Evolutionary conservation across 2,797 vertebrate genomes (phyloP).

Genomic region (Crocidura indochinensis): DNA sequence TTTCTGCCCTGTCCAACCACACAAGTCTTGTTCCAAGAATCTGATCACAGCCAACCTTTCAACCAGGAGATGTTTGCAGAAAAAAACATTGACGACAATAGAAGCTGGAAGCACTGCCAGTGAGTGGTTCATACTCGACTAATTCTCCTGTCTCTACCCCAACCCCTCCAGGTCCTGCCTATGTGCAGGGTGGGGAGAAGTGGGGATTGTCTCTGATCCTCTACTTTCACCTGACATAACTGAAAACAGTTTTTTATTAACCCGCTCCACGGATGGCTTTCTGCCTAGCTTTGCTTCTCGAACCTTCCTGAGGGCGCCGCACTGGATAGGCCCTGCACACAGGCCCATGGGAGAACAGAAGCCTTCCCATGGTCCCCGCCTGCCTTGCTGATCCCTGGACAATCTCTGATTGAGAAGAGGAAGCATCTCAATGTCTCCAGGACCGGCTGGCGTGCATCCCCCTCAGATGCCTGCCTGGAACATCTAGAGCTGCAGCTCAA

Average conservation of each 20-base stretch:
- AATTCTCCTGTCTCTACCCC: accelerated
- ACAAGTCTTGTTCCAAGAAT: too few species aligned
- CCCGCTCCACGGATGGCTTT: accelerated
- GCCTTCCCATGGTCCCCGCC: too few species aligned
- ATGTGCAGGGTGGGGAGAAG: neutral
- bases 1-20: too few species aligned
- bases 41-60: too few species aligned
- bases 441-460: too few species aligned
- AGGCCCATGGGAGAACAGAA: too few species aligned
- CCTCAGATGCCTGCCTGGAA: too few species aligned
- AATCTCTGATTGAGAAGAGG: too few species aligned
- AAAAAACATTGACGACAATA: neutral
- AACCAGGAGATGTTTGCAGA: neutral
- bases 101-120: neutral
- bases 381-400: too few species aligned
- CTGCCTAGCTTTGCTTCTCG: neutral
- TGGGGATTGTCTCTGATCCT: slow-evolving; percentile 2
- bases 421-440: too few species aligned
- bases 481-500: too few species aligned
- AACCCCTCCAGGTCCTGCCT: neutral
- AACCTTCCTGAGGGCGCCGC: neutral
- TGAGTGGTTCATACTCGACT: neutral
- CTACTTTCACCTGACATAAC: neutral
- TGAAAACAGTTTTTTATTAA: slow-evolving; percentile 30
- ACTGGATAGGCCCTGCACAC: too few species aligned